Evolutionary conservation across 2,797 vertebrate genomes (phyloP).

Genomic region (Onychomys arenicola): DNA sequence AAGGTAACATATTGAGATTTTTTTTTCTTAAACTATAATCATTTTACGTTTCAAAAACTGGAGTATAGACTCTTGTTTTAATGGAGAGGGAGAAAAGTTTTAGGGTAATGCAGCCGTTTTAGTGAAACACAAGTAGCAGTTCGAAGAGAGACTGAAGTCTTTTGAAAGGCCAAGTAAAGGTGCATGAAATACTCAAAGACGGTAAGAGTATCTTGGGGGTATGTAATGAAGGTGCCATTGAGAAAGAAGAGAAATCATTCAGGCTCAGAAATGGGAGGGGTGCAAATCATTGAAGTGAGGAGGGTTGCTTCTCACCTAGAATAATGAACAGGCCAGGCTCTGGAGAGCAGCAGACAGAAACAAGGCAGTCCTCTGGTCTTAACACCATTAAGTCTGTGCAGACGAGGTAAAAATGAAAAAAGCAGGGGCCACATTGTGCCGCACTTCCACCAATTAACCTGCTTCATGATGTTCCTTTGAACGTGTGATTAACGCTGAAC

Average conservation of each 20-base stretch:
- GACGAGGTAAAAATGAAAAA: not conserved
- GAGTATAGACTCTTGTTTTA: not conserved
- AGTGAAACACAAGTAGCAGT: not conserved
- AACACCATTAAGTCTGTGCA: not conserved
- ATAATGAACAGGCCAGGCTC: not conserved
- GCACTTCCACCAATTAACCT: not conserved
- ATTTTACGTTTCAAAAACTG: not conserved
- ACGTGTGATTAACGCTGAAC: not conserved
- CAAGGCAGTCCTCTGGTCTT: not conserved
- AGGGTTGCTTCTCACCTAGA: not conserved
- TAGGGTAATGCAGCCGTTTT: not conserved
- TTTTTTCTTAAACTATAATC: not conserved
- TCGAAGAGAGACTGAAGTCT: not conserved
- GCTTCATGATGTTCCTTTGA: not conserved
- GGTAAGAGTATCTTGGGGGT: not conserved
- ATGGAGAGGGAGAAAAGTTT: not conserved
- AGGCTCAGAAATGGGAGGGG: not conserved
- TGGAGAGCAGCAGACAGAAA: not conserved
- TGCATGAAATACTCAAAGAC: not conserved
- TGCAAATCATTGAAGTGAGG: not conserved
- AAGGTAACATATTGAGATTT: not conserved
- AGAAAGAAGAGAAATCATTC: not conserved
- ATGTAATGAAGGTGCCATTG: not conserved
- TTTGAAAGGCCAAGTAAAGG: not conserved
- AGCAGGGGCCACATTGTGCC: not conserved